Conservation (phyloP, 2,888 invertebrate species). For the Apomyelois bistriatella region DNA sequence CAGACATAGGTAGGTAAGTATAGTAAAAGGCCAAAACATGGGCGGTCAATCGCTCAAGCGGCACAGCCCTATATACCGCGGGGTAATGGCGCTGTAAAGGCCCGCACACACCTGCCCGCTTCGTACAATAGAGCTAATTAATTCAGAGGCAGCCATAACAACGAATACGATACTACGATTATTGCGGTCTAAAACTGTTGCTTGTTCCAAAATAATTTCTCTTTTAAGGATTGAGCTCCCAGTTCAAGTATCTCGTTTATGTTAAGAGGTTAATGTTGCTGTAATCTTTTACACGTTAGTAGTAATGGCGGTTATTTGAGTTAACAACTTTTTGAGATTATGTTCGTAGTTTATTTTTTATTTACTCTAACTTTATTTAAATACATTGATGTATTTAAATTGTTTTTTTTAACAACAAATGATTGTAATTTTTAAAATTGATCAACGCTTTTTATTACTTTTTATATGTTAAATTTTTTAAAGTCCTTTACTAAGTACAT, state of each 20-base stretch:
- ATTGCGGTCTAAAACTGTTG: conserved; percentile 38
- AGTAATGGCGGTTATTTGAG: neutral
- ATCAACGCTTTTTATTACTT: too few relatives aligned
- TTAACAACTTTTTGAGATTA: neutral
- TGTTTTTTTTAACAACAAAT: too few relatives aligned
- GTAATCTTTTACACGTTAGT: conserved; percentile 20
- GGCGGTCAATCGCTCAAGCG: conserved; percentile 57
- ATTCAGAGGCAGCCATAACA: conserved; percentile 62
- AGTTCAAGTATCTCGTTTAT: conserved; percentile 28
- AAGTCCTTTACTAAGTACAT: too few relatives aligned
- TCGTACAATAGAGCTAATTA: conserved; percentile 58
- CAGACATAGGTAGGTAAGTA: neutral
- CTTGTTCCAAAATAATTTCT: conserved; percentile 44
- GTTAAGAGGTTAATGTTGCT: conserved; percentile 24
- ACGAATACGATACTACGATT: conserved; percentile 54
- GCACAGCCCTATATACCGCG: conserved; percentile 14
- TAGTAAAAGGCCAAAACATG: conserved; percentile 23
- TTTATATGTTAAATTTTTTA: too few relatives aligned
- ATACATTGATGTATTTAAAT: too few relatives aligned
- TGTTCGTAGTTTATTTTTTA: neutral
- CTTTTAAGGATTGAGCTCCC: conserved; percentile 42
- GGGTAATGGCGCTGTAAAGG: conserved; percentile 17
- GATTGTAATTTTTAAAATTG: too few relatives aligned
- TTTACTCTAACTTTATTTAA: too few relatives aligned
- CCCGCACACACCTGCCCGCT: conserved; percentile 21